These are phyloP conservation scores for Gadopsis bispinosus DNA, from an alignment of 2,797 vertebrate genomes.

Conservation along the genomic window DNA sequence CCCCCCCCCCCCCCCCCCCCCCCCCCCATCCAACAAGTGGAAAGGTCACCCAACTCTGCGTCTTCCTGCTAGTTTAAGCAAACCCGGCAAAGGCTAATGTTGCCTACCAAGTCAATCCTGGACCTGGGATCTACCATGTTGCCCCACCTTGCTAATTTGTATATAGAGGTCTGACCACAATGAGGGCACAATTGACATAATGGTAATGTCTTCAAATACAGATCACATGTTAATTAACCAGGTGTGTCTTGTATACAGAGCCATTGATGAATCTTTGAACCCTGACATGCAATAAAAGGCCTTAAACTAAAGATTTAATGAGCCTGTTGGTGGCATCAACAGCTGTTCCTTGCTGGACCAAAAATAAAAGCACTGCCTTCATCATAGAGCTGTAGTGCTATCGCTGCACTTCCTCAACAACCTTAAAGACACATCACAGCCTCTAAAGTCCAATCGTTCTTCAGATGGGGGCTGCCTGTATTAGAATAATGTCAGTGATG, in stretches of 20 bases:
- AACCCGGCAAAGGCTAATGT: neutral
- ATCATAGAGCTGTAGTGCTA: neutral
- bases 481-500: conserved; percentile 22
- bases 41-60: neutral
- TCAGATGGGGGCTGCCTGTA: conserved; percentile 11
- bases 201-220: neutral
- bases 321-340: conserved; percentile 33
- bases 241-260: neutral
- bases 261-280: conserved; percentile 60
- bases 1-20: no score
- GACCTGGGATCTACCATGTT: neutral
- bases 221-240: neutral
- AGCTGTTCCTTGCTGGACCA: conserved; percentile 35
- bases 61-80: neutral
- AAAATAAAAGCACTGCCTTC: conserved; percentile 8
- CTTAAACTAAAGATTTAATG: conserved; percentile 43
- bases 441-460: neutral
- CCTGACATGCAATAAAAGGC: conserved; percentile 52
- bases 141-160: neutral
- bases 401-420: conserved; percentile 15
- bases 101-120: neutral
- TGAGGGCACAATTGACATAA: no score
- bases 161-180: neutral
- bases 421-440: conserved; percentile 35
- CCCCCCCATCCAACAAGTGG: neutral